Percentiles rank a stretch among this genome's conserved stretches.
Evolutionary conservation across 2,113 vertebrate genomes (phyloP).

Genomic region (Phylloscopus whistleri): DNA sequence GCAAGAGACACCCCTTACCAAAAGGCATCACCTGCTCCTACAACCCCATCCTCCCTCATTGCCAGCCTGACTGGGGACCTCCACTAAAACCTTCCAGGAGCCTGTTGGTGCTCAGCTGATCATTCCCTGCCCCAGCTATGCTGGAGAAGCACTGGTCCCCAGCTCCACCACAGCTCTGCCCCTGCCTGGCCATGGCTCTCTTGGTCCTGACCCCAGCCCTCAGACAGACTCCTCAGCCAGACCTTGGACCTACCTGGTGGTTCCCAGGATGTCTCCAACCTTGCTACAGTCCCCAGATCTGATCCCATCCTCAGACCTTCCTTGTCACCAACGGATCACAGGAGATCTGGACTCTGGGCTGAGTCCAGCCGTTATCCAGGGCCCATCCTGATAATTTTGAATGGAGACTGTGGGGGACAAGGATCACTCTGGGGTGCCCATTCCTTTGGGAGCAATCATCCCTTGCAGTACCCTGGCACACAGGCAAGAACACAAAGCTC

Average conservation of each 20-base stretch:
- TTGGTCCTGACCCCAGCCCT: not conserved
- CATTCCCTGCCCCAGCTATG: not conserved
- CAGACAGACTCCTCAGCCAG: not conserved
- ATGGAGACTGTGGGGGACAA: not conserved
- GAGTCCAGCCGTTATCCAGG: not conserved
- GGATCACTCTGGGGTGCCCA: not conserved
- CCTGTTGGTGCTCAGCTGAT: accelerated
- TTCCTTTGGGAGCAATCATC: not conserved
- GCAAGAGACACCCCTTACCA: not conserved
- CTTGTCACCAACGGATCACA: not conserved
- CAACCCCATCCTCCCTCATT: not conserved
- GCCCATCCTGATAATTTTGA: not conserved
- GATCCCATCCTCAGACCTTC: not conserved
- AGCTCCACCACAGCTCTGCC: not conserved
- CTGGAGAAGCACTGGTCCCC: not conserved
- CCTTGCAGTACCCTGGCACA: accelerated
- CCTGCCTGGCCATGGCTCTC: not conserved
- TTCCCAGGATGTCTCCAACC: not conserved
- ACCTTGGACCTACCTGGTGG: not conserved
- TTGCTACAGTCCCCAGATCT: not conserved
- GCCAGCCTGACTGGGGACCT: not conserved
- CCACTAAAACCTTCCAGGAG: not conserved
- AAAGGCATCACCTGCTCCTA: not conserved
- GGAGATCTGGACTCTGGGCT: not conserved
- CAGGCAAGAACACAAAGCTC: not conserved